Evolutionary conservation across 2,888 invertebrate genomes (phyloP), one percentile per base, ranked within the genome.

Genomic region (Ditula angustiorana): DNA sequence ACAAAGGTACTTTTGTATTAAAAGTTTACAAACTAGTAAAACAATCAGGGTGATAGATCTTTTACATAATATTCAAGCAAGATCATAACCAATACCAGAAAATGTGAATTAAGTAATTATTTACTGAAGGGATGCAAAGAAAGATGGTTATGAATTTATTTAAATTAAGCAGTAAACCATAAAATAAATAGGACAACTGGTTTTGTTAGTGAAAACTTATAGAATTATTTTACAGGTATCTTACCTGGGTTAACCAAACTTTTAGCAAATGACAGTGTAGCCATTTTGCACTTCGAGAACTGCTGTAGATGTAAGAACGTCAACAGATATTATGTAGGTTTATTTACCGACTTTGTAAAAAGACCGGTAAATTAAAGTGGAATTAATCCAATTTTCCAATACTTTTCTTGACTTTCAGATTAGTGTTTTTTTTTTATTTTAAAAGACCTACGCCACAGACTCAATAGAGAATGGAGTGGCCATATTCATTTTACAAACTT

Each of bases 161-260:
- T 8, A 26, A 13, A 24, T 49, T 49, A 8, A 3, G 24, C 7
- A 49, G 10, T 26, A 49, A 11, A 8, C 11, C 35, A 19, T 26
- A n/a, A 11, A 11, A 55, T 19, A 10, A 19, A 53, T 13, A 24
- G 4, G 19, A 16, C 10, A 2, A 3, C 21, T 33, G 0, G 26
- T 21, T 16, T 11, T n/a, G n/a, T n/a, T n/a, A n/a, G n/a, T 28
- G 26, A 8, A 24, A 24, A 57, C 21, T n/a, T 8, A n/a, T n/a
- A 63, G 41, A 58, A 58, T 53, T 30, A 66, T 46, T 62, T 62
- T 46, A 35, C 16, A 46, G 47, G 28, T 24, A 49, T 37, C 68
- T 67, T 86, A 92, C 92, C 92, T 85, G 92, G 92, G 81, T 82
- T 92, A 85, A 92, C 90, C 86, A 92, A 89, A 86, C 85, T 92